Evolutionary conservation across 1,140 invertebrate genomes (phyloP).

Genomic region (Diorhabda elongata): DNA sequence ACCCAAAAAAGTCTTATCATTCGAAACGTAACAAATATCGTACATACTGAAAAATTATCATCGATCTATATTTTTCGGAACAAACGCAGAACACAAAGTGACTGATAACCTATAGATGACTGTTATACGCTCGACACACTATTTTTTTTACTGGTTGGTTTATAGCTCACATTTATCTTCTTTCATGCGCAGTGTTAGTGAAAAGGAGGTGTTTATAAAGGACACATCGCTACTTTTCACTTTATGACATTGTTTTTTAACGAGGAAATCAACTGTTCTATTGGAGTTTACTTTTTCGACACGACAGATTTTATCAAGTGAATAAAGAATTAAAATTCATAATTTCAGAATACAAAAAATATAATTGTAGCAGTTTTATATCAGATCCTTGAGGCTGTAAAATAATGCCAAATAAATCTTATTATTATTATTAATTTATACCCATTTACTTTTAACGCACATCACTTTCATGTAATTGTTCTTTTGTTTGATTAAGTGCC

Average conservation of each 20-base stretch:
- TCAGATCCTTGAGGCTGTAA: too few species aligned
- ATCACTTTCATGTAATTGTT: too few species aligned
- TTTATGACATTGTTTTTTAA: not conserved
- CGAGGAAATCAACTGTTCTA: not conserved
- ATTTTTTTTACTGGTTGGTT: conserved; percentile 36
- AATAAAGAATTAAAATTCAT: too few species aligned
- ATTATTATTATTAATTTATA: too few species aligned
- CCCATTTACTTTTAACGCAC: too few species aligned
- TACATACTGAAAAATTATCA: conserved; percentile 41
- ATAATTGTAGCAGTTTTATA: too few species aligned
- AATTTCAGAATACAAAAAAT: too few species aligned
- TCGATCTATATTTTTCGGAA: conserved; percentile 40
- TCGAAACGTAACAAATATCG: conserved; percentile 40
- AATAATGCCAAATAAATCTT: too few species aligned
- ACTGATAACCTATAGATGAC: conserved; percentile 46
- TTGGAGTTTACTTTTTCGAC: not conserved
- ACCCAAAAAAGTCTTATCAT: conserved; percentile 47
- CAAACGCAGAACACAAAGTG: conserved; percentile 23
- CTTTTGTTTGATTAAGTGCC: too few species aligned
- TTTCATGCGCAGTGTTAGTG: conserved; percentile 12
- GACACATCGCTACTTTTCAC: not conserved
- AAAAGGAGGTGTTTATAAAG: conserved; percentile 9
- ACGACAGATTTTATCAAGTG: too few species aligned
- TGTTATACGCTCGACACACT: conserved; percentile 39
- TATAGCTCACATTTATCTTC: conserved; percentile 25